Evolutionary conservation across 2,113 vertebrate species (phyloP).

Genomic region (Sinocyclocheilus rhinocerous): DNA sequence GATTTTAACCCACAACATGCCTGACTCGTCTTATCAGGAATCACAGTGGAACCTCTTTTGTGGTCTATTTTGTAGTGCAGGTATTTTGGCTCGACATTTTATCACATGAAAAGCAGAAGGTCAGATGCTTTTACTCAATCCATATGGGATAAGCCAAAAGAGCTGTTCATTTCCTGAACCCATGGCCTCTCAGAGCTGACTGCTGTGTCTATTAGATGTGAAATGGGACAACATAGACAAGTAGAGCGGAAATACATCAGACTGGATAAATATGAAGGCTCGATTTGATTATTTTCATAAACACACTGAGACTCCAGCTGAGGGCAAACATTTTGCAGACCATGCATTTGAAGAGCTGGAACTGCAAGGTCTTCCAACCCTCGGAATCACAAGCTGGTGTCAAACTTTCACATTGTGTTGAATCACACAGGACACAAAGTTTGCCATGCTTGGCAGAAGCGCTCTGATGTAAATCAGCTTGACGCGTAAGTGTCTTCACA

Average conservation of each 20-base stretch:
- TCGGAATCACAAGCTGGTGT: background rate
- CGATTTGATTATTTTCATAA: slow-evolving; percentile 3
- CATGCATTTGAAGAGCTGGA: background rate
- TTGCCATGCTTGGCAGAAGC: background rate
- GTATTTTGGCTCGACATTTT: background rate
- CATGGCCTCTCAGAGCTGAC: background rate
- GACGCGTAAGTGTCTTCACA: background rate
- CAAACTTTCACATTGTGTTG: slow-evolving; percentile 2
- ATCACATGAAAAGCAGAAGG: background rate
- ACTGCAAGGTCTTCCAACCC: background rate
- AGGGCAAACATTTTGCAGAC: background rate
- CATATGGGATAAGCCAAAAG: background rate
- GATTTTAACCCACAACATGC: background rate
- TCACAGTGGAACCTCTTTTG: background rate
- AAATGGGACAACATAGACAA: background rate
- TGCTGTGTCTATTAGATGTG: background rate
- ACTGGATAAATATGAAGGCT: slow-evolving; percentile 13
- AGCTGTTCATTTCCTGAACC: slow-evolving; percentile 18
- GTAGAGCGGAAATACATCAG: background rate
- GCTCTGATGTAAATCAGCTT: background rate
- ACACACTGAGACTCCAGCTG: background rate
- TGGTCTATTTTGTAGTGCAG: background rate
- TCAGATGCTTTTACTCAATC: background rate
- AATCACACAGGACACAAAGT: background rate
- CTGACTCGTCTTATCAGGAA: background rate